Base-by-base conservation (phyloP, 1,140 invertebrate species). In the Drosophila carrolli region DNA sequence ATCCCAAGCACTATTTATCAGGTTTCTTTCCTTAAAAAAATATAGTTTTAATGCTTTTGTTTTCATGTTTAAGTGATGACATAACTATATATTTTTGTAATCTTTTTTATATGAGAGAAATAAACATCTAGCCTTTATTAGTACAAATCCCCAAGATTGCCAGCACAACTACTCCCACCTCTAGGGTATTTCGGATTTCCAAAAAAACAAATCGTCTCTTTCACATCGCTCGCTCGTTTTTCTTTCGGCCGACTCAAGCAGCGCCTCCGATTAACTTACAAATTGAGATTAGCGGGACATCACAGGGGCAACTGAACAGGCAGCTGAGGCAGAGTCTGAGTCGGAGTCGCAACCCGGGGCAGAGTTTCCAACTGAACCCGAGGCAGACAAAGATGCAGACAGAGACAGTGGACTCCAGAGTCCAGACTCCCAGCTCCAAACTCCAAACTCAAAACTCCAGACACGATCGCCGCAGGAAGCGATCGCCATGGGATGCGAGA, bases 221-320 rank as follows among this genome's bases (percentile, higher is more conserved):
- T 48, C 38, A 43, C 29, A 14, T 41, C 46, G 46, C 43, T 76
- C 14, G 50, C 32, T 58, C 40, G 44, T 66, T 75, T 75, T 66
- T 74, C 60, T 74, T 62, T 57, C 57, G 14, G 38, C 7, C 65
- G 72, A 77, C 32, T 88, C 84, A 89, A 84, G 80, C 84, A 85
- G 84, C 85, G 81, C 67, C 85, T 85, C 74, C 84, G 84, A 89
- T 89, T 89, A 89, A 85, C 84, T 89, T 89, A 89, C 84, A 89
- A 89, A 89, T 89, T 89, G 84, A 81, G 84, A 85, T 89, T 89
- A 89, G 84, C 84, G 84, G 84, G 84, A 89, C 84, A 89, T 88
- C 84, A 78, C 66, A 62, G 58, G 55, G 73, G 61, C 66, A 72
- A 41, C 70, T 51, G 48, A 59, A 56, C 71, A 51, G 50, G 62